Evolutionary conservation across 2,113 vertebrate genomes (phyloP).

Genomic region (Peromyscus leucopus): DNA sequence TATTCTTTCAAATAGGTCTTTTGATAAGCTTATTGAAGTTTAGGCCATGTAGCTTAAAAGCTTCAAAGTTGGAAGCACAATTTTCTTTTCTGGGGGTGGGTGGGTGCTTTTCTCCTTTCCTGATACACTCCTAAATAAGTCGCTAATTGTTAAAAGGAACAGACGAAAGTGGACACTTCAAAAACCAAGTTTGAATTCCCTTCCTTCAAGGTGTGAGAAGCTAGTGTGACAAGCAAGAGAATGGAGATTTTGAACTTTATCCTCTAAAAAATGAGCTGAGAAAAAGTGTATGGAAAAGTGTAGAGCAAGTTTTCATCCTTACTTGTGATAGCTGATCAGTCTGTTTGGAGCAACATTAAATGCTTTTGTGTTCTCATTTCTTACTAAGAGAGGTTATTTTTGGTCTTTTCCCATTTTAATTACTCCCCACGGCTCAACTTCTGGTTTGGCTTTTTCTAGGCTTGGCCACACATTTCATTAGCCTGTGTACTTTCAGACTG

Average conservation of each 20-base stretch:
- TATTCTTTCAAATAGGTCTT: slow-evolving; percentile 76
- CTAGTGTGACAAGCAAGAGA: slow-evolving; percentile 69
- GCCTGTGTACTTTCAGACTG: slow-evolving; percentile 57
- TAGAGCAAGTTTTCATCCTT: slow-evolving; percentile 65
- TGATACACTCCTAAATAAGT: slow-evolving; percentile 76
- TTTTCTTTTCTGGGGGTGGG: slow-evolving; percentile 78
- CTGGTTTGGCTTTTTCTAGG: slow-evolving; percentile 81
- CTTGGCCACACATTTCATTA: slow-evolving; percentile 72
- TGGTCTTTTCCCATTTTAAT: slow-evolving; percentile 76
- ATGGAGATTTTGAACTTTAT: slow-evolving; percentile 75
- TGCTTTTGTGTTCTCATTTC: slow-evolving; percentile 78
- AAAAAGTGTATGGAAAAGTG: slow-evolving; percentile 50
- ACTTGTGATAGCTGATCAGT: slow-evolving; percentile 71
- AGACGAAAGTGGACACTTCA: slow-evolving; percentile 79
- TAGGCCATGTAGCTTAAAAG: slow-evolving; percentile 73
- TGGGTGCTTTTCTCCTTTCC: slow-evolving; percentile 66
- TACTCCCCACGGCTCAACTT: slow-evolving; percentile 81
- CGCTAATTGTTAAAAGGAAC: slow-evolving; percentile 81
- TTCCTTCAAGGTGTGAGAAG: slow-evolving; percentile 78
- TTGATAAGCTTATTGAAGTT: slow-evolving; percentile 76
- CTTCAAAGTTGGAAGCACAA: slow-evolving; percentile 70
- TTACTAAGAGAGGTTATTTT: slow-evolving; percentile 76
- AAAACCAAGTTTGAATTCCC: slow-evolving; percentile 79
- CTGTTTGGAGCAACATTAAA: slow-evolving; percentile 70
- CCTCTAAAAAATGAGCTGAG: slow-evolving; percentile 74